Conservation (phyloP, 2,888 invertebrate genomes). For the Agriotes lineatus region DNA sequence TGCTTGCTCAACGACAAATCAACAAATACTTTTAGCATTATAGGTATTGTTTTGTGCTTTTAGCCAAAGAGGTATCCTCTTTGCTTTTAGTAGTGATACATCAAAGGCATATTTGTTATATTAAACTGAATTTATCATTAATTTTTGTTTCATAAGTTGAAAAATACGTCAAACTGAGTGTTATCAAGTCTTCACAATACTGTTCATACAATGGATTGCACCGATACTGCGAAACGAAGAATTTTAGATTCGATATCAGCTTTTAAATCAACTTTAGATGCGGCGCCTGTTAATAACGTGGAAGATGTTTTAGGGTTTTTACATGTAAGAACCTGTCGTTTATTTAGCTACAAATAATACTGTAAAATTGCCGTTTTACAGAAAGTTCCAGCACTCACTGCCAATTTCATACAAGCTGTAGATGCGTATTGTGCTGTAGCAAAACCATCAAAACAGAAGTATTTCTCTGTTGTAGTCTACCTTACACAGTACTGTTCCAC, state of each 20-base stretch:
- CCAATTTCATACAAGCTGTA: background rate
- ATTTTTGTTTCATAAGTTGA: no score
- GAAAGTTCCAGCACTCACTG: no score
- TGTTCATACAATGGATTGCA: background rate
- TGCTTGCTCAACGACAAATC: no score
- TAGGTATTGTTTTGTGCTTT: no score
- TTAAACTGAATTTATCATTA: no score
- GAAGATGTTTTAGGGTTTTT: conserved; percentile 7
- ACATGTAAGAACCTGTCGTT: conserved; percentile 17
- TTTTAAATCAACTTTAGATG: conserved; percentile 1
- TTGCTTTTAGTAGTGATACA: no score
- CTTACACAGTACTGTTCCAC: conserved; percentile 11
- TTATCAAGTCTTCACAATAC: no score
- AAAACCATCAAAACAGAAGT: conserved; percentile 2
- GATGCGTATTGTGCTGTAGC: conserved; percentile 4
- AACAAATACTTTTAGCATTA: no score
- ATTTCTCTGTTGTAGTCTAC: conserved; percentile 13
- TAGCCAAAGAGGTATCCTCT: no score
- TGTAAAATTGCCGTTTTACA: background rate
- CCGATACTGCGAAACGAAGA: background rate
- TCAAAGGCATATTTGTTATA: no score
- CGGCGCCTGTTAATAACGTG: background rate
- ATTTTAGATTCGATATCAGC: background rate
- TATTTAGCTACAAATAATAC: no score
- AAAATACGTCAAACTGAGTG: no score